These are phyloP conservation scores for Microtus richardsoni DNA, from an alignment of 2,113 vertebrate genomes.

Conservation along the genomic window DNA sequence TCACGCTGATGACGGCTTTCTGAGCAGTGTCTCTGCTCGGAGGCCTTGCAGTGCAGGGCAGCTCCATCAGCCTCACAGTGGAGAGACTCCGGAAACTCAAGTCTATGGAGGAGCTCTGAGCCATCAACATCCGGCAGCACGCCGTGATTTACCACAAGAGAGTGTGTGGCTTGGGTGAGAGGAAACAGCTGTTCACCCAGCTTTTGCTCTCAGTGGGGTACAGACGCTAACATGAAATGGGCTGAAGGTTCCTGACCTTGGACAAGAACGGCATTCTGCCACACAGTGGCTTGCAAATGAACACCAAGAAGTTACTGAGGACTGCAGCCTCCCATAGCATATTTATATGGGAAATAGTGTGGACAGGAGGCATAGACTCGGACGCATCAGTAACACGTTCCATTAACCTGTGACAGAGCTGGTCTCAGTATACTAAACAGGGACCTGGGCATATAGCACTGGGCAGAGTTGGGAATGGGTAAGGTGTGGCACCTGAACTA, in stretches of 20 bases:
- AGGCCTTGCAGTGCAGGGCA: background rate
- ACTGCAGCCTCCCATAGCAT: background rate
- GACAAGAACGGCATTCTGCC: background rate
- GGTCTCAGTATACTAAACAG: slow-evolving; percentile 92
- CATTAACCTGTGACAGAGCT: background rate
- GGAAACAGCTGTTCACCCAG: background rate
- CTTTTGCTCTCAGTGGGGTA: background rate
- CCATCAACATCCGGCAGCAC: background rate
- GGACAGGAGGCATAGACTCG: too few species aligned
- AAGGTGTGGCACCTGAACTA: slow-evolving; percentile 95
- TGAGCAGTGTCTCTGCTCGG: background rate
- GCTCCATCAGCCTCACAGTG: too few species aligned
- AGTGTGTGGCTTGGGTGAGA: background rate
- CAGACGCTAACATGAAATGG: background rate
- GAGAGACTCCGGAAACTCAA: background rate
- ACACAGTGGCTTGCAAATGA: background rate
- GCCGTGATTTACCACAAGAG: too few species aligned
- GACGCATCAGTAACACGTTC: background rate
- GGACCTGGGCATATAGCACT: slow-evolving; percentile 94
- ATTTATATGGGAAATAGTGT: background rate
- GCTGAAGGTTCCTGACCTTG: background rate
- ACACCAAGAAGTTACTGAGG: background rate
- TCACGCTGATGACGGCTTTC: background rate
- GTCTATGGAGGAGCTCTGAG: background rate
- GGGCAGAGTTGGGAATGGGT: slow-evolving; percentile 97